Conservation (phyloP, 2,113 vertebrate genomes). For the Indicator indicator region DNA sequence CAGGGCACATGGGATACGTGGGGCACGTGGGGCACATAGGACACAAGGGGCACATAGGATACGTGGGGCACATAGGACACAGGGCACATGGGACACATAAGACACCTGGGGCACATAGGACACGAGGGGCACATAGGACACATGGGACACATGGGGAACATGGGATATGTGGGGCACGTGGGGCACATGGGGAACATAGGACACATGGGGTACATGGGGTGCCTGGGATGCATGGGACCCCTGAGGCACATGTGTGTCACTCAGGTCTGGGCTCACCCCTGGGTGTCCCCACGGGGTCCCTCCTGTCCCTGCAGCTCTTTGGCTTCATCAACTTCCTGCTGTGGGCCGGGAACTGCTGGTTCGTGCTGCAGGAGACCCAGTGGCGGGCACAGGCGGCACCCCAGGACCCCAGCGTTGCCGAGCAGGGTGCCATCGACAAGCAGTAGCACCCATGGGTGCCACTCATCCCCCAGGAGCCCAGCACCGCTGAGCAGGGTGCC, state of each 20-base stretch:
- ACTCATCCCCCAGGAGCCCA: constrained; percentile 43
- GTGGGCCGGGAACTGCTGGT: constrained; percentile 96
- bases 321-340: constrained; percentile 94
- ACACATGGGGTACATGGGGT: rapidly evolving
- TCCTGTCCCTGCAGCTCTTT: constrained; percentile 82
- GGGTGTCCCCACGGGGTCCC: neutral
- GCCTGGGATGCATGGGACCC: rapidly evolving
- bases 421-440: constrained; percentile 80
- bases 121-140: neutral
- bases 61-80: rapidly evolving
- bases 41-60: rapidly evolving
- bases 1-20: rapidly evolving
- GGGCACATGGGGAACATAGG: rapidly evolving
- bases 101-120: rapidly evolving
- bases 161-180: rapidly evolving
- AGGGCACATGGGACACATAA: rapidly evolving
- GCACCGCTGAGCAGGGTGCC: constrained; percentile 76
- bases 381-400: constrained; percentile 79
- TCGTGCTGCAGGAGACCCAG: constrained; percentile 93
- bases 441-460: constrained; percentile 21
- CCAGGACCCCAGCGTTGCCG: constrained; percentile 64
- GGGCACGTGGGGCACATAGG: no score
- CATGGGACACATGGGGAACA: rapidly evolving
- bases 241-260: no score
- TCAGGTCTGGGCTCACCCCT: rapidly evolving